Evolutionary conservation across 2,888 invertebrate species (phyloP).

Genomic region (Magallana nippona): DNA sequence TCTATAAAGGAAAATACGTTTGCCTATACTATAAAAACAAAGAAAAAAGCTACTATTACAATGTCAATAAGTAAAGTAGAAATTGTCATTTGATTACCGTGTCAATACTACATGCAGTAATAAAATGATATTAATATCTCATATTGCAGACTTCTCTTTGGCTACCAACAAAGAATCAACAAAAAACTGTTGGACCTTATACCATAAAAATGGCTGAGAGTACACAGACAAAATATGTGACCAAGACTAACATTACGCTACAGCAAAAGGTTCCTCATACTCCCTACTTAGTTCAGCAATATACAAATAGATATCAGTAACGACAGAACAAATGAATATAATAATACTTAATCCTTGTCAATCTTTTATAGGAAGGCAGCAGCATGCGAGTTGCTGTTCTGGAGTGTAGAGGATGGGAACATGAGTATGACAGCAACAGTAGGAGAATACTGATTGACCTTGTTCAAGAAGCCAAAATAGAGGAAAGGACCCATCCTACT

Average conservation of each 20-base stretch:
- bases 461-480: background rate
- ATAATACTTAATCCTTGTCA: background rate
- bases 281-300: background rate
- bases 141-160: background rate
- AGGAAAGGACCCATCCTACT: background rate
- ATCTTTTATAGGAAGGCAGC: background rate
- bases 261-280: background rate
- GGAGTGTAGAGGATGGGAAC: background rate
- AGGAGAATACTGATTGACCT: background rate
- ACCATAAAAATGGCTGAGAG: background rate
- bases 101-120: background rate
- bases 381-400: background rate
- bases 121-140: background rate
- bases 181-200: background rate
- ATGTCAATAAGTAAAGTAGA: background rate
- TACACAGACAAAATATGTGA: background rate
- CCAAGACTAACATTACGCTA: background rate
- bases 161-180: background rate
- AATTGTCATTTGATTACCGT: background rate
- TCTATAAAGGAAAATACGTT: no score
- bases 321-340: background rate
- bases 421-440: background rate
- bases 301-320: background rate
- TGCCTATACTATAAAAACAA: no score
- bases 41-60: background rate